Percentiles rank a stretch among this genome's conserved stretches.
Conservation (phyloP, 2,797 vertebrate genomes). For the Sciurus vulgaris region DNA sequence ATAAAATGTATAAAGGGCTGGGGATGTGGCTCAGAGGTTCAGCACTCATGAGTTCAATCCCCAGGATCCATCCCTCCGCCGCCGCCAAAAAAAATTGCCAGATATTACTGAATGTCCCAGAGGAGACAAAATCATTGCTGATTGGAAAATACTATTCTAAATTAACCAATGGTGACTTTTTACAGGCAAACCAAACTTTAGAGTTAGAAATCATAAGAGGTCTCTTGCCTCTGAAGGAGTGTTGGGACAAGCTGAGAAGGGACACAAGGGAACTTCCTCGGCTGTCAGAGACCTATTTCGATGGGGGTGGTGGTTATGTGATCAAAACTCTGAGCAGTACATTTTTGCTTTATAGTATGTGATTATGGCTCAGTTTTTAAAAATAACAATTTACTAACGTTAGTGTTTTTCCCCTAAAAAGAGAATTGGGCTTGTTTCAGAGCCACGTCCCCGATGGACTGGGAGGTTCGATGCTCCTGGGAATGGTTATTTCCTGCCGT, state of each 20-base stretch:
- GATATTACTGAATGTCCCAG: neutral
- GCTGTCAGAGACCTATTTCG: neutral
- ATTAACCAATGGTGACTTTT: neutral
- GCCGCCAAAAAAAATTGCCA: too few species aligned
- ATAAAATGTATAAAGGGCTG: too few species aligned
- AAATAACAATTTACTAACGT: constrained; percentile 1
- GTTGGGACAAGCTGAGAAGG: neutral
- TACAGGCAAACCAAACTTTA: neutral
- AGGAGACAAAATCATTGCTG: neutral
- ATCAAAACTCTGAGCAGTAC: neutral
- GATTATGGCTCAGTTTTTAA: neutral
- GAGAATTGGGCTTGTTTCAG: neutral
- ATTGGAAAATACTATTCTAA: neutral
- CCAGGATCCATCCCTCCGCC: too few species aligned
- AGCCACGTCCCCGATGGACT: neutral
- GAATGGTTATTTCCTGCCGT: neutral
- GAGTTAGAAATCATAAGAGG: neutral
- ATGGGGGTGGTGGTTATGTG: neutral
- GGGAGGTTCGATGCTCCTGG: neutral
- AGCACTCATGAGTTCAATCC: too few species aligned
- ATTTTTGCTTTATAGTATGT: neutral
- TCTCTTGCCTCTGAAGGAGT: neutral
- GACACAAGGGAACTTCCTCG: neutral
- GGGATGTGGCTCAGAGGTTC: too few species aligned
- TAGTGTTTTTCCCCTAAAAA: neutral